These are phyloP conservation scores for Ursus arctos DNA, from an alignment of 2,113 vertebrate species.

Conservation along the genomic window DNA sequence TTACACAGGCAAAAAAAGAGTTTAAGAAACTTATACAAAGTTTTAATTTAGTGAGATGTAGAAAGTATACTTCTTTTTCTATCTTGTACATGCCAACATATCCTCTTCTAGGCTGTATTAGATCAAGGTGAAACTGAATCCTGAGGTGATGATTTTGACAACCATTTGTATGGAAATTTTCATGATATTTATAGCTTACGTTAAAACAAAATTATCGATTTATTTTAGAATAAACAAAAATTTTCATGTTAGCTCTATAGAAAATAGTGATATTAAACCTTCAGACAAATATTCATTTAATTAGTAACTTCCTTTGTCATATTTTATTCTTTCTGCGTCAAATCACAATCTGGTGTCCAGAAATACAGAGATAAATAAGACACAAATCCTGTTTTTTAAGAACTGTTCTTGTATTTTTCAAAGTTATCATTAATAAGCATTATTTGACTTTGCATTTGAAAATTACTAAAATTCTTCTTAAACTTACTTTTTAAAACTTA, in stretches of 20 bases:
- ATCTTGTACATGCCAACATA: not conserved
- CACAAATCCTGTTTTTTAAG: not conserved
- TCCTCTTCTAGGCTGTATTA: not conserved
- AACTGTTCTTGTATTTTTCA: not conserved
- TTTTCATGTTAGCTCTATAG: not conserved
- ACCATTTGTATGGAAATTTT: not conserved
- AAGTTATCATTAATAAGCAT: not conserved
- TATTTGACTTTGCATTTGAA: not conserved
- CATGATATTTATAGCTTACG: not conserved
- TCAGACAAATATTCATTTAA: not conserved
- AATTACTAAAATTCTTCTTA: not conserved
- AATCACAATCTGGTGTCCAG: not conserved
- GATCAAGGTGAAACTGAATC: not conserved
- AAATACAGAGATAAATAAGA: not conserved
- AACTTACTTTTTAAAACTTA: not conserved
- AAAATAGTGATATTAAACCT: not conserved
- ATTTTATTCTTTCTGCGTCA: not conserved
- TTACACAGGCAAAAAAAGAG: not conserved
- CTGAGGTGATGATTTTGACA: not conserved
- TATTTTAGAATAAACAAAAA: not conserved
- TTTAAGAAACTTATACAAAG: not conserved
- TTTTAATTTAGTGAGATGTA: not conserved
- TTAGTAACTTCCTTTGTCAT: not conserved
- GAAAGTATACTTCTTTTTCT: not conserved
- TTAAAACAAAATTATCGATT: not conserved